Conservation (phyloP, 2,113 vertebrate species). For the Cheilinus undulatus region DNA sequence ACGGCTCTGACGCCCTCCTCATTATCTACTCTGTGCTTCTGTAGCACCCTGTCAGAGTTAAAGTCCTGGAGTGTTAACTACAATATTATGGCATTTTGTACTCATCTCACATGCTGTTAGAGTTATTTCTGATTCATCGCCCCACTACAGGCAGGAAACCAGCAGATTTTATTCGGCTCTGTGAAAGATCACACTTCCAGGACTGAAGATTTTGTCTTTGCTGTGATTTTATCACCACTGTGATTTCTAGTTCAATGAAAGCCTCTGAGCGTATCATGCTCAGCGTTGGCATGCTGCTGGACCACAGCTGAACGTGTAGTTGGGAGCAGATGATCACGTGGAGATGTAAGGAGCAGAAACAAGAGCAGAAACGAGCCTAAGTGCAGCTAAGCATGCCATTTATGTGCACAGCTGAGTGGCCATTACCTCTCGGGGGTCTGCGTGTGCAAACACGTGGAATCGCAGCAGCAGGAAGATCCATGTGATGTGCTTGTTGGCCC, state of each 20-base stretch:
- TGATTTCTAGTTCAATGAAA: neutral
- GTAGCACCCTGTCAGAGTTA: neutral
- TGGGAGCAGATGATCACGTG: slow-evolving; percentile 35
- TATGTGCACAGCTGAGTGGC: slow-evolving; percentile 47
- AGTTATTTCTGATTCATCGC: neutral
- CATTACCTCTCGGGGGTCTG: slow-evolving; percentile 33
- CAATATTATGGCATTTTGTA: neutral
- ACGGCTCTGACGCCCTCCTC: neutral
- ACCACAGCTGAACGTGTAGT: slow-evolving; percentile 30
- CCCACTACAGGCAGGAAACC: too few relatives aligned
- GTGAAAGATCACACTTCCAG: neutral
- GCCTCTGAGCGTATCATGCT: slow-evolving; percentile 1
- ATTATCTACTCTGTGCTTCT: neutral
- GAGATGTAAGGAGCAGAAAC: neutral
- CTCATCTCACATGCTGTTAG: neutral
- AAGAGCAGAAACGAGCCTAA: slow-evolving; percentile 32
- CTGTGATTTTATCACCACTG: too few relatives aligned
- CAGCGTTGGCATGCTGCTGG: slow-evolving; percentile 3
- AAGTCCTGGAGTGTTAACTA: neutral
- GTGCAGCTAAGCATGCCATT: slow-evolving; percentile 56
- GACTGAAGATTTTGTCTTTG: neutral
- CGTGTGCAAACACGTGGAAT: slow-evolving; percentile 26
- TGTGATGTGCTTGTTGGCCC: neutral
- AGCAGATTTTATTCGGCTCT: neutral
- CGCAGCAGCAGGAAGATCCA: slow-evolving; percentile 1